phyloP scores from a whole-genome alignment of 1,140 invertebrate genomes.

The Ostrea denselamellosa region DNA sequence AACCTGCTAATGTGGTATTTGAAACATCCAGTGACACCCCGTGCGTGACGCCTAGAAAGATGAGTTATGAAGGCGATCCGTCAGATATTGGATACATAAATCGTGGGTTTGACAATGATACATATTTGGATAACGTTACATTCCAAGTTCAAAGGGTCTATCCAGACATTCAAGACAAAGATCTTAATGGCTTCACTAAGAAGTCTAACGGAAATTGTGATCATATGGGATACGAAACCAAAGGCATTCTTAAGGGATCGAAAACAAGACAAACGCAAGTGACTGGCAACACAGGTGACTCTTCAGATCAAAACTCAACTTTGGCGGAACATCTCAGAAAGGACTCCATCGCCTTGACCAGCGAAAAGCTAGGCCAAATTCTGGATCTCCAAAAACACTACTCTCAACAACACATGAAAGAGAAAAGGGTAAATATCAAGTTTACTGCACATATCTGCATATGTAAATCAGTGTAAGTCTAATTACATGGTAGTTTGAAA shows the following conservation, averaged over 20 bases:
- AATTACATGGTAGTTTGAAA: too few relatives aligned
- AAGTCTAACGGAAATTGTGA: constrained; percentile 13
- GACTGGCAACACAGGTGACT: constrained; percentile 25
- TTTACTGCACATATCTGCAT: too few relatives aligned
- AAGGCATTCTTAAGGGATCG: constrained; percentile 42
- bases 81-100: constrained; percentile 50
- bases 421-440: not conserved
- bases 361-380: constrained; percentile 58
- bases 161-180: constrained; percentile 34
- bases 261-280: constrained; percentile 23
- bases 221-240: not conserved
- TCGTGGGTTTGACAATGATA: constrained; percentile 50
- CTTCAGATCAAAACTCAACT: constrained; percentile 3
- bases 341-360: constrained; percentile 63
- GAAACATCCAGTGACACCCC: not conserved
- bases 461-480: too few relatives aligned
- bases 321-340: constrained; percentile 61
- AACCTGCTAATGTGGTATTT: not conserved
- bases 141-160: constrained; percentile 32
- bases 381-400: constrained; percentile 50
- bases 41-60: not conserved
- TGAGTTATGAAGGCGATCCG: constrained; percentile 28
- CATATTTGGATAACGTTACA: constrained; percentile 42
- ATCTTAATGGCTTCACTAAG: constrained; percentile 31
- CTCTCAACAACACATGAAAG: constrained; percentile 35